Evolutionary conservation across 2,888 invertebrate species (phyloP), one percentile per base, ranked within the genome.

Genomic region (Acrobasis repandana): DNA sequence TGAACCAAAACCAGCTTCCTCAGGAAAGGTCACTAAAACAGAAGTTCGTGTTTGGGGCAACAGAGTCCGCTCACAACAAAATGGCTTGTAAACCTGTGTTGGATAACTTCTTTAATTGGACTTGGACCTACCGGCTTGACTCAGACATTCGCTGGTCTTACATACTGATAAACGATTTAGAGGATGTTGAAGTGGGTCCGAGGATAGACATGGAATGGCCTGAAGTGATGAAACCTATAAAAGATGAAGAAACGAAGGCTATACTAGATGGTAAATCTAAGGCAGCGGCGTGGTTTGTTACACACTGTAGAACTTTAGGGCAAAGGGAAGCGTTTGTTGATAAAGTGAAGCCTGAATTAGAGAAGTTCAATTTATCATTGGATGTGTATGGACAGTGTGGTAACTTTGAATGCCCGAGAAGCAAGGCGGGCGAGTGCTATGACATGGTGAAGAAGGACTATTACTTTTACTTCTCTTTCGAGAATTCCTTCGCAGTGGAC

Each of bases 101-200:
- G 10, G 72, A 90, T 34, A 71, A 72, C 15, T 88, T 71, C 58
- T 90, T 90, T 61, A 90, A 90, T 48, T 89, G 88, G 89, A 88
- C 89, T 1, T 89, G 86, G 87, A 88, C 89, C 0, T 90, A 82
- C 48, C 80, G 67, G 69, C 63, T 86, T 10, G 78, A 82, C 54
- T 87, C 88, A 0, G 87, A 88, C 61, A 67, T 83, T 2, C 74
- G 69, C 51, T 88, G 86, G 87, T 83, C 83, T 0, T 90, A 86
- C 59, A 71, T 90, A 1, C 72, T 75, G 0, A 73, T 90, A n/a
- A 78, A 77, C 65, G 80, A 90, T 63, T 47, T 65, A 36, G 56
- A 79, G 0, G 72, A 75, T 0, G 68, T 71, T 0, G 65, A 83
- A 28, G 70, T 88, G 6, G 88, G 88, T 1, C 88, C 89, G 1